Evolutionary conservation across 2,113 vertebrate species (phyloP), one percentile per base, ranked within the genome.

Genomic region (Trichechus manatus): DNA sequence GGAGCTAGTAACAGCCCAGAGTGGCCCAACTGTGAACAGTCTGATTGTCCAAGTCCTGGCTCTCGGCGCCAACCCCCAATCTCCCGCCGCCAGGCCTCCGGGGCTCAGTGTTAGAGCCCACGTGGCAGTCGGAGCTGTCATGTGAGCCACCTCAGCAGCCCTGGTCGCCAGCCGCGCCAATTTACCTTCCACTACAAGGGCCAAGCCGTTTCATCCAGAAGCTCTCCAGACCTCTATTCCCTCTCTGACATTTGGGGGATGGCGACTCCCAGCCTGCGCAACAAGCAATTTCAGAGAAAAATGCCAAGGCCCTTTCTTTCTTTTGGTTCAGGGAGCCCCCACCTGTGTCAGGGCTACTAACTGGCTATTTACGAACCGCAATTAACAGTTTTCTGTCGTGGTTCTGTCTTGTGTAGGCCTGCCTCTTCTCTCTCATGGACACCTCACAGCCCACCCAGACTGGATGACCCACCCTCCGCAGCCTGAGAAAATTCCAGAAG

Each of bases 111-210:
- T 94, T 93, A 95, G 96, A 96, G 86, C 74, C 95, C 80, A 74
- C 22, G 82, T 66, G 77, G 86, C 95, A 88, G 87, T 1, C 36
- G 85, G 94, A 96, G 95, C 97, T 81, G 94, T 94, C 97, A 96
- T 86, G 96, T 78, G 14, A 93, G 90, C 42, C 56, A 33, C 94
- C 93, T 74, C 87, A 47, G 85, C 94, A 95, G 81, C 93, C 66
- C 96, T 56, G 93, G 82, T 78, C 9, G 0, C 5, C 84, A 96
- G 63, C 66, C 0, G 1, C 81, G 96, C 97, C 96, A 97, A 75
- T 20, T 72, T 74, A 83, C 97, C 97, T 97, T 97, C 94, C 10
- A 0, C 19, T 47, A 3, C 89, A 23, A 72, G 56, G 89, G 93
- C 95, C 96, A 96, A 94, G 82, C 72, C 3, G 0, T 77, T 94